Base-by-base conservation (phyloP, 2,888 invertebrate genomes). In the Yponomeuta sedellus region DNA sequence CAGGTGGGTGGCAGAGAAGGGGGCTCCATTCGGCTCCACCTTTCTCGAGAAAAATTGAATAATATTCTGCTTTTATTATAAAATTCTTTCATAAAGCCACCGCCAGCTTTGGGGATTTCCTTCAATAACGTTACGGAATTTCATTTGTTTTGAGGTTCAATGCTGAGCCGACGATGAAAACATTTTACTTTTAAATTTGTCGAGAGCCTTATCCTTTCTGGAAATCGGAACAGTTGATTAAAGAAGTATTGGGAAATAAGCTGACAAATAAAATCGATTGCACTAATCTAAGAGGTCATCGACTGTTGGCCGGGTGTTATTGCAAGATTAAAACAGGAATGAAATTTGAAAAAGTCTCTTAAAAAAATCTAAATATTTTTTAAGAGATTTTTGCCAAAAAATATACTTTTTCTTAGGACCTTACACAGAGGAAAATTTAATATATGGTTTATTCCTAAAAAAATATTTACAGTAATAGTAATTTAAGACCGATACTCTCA, bases 1-100 rank as follows among this genome's bases (percentile, higher is more conserved):
- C 74, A 78, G 82, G 80, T 80, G 82, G 82, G 88, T 88, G 88
- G 87, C 88, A 86, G 84, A 77, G 81, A 85, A 83, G 34, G 80
- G 83, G 84, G 85, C 86, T 88, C 85, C 82, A 82, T 85, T 83
- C 80, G 81, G 80, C 83, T 83, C 80, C 83, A 83, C 88, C 85
- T 86, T 88, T 87, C 83, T 77, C 77, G 75, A 64, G 79, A 85
- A 85, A 87, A 87, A 87, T 83, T 83, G 82, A 85, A 87, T 85
- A 88, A 86, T 86, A 86, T 86, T 83, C 83, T 82, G 79, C 79
- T 83, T 84, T 85, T 86, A 86, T 86, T 85, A 88, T 85, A 84
- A 88, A 87, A 87, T 87, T 88, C 82, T 83, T 86, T 86, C 81
- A 85, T 86, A 84, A 88, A 85, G 82, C 84, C 81, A 81, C 80